These are phyloP conservation scores for Temnothorax unifasciatus DNA, from an alignment of 2,888 invertebrate genomes.

Conservation along the genomic window DNA sequence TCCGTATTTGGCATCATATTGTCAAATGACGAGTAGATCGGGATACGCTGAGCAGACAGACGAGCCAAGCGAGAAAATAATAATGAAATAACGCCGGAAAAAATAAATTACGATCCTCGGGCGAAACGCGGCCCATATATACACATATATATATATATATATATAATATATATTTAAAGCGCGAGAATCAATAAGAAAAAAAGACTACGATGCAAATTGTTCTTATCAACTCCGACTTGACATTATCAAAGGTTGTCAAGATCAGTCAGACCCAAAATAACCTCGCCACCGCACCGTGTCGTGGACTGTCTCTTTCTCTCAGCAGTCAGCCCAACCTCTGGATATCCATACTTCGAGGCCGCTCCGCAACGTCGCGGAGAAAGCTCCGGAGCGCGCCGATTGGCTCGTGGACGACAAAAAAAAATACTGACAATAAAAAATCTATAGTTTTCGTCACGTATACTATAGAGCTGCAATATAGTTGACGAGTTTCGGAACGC, in stretches of 20 bases:
- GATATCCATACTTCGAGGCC: not conserved
- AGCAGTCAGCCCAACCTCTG: not conserved
- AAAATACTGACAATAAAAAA: too few species aligned
- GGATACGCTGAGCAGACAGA: constrained; percentile 28
- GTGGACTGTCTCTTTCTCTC: not conserved
- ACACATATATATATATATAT: constrained; percentile 51
- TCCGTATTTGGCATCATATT: constrained; percentile 84
- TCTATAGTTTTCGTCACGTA: too few species aligned
- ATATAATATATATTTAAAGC: constrained; percentile 30
- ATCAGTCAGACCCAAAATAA: constrained; percentile 60
- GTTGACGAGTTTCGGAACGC: not conserved
- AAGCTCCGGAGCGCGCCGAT: not conserved
- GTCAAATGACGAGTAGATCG: constrained; percentile 42
- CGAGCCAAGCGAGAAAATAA: constrained; percentile 28
- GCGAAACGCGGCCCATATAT: constrained; percentile 65
- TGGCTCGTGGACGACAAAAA: not conserved
- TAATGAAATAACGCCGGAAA: constrained; percentile 34
- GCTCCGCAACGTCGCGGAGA: not conserved
- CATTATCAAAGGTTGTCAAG: constrained; percentile 68
- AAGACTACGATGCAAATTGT: constrained; percentile 9
- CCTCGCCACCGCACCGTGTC: constrained; percentile 45
- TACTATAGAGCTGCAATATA: too few species aligned
- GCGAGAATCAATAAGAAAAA: constrained; percentile 7
- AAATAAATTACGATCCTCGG: constrained; percentile 62
- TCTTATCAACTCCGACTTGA: constrained; percentile 68